phyloP scores from a whole-genome alignment of 2,797 vertebrate genomes.

The Hydrolagus colliei region DNA sequence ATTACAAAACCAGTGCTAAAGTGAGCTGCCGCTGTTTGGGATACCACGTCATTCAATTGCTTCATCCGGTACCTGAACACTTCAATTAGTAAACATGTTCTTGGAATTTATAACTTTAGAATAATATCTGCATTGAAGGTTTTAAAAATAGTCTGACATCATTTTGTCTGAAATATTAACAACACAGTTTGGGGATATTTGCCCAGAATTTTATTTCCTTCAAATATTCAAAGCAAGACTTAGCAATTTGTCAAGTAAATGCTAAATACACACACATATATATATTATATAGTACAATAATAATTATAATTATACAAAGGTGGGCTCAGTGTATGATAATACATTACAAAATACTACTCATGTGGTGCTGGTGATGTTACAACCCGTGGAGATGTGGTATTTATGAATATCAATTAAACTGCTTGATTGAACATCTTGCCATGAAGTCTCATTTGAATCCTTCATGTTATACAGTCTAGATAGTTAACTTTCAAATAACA shows the following conservation, averaged over 20 bases:
- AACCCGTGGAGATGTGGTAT: not conserved
- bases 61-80: no score
- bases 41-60: no score
- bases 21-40: no score
- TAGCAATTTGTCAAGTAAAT: not conserved
- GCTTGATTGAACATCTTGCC: not conserved
- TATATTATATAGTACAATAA: not conserved
- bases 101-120: not conserved
- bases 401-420: not conserved
- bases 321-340: not conserved
- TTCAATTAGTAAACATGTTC: no score
- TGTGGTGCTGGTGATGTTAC: not conserved
- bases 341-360: not conserved
- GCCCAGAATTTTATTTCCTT: not conserved
- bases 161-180: not conserved
- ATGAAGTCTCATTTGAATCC: not conserved
- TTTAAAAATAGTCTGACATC: not conserved
- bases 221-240: not conserved
- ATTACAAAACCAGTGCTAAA: no score
- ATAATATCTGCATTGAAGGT: not conserved
- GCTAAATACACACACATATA: not conserved
- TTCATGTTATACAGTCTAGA: not conserved
- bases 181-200: not conserved
- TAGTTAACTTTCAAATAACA: not conserved
- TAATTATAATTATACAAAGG: not conserved